Evolutionary conservation across 2,113 vertebrate species (phyloP), one percentile per base, ranked within the genome.

Genomic region (Alces alces): DNA sequence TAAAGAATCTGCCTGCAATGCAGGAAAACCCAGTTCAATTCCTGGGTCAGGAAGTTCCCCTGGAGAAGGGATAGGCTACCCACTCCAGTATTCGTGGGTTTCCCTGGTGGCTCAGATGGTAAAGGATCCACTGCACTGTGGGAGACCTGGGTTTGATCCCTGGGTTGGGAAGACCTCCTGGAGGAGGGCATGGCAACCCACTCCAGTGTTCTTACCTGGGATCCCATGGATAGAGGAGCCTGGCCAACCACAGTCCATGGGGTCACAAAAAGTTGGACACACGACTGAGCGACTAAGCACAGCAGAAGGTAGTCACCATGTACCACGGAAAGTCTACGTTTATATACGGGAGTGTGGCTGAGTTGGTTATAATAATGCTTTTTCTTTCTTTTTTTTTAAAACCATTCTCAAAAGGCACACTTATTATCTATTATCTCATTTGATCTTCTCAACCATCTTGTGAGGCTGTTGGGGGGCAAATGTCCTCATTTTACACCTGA

Each of bases 371-470:
- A 96, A 93, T 58, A 60, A 61, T 78, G 25, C 61, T 52, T 92
- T 96, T 52, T 58, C 47, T 92, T 84, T 64, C 33, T 39, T 86
- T 87, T 4, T 95, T 95, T 97, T 39, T 64, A 95, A 91, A 36
- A 95, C 52, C 94, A 55, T 94, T 98, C 86, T 89, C 66, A 58
- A 85, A 58, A 85, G 61, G 83, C 45, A 86, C 79, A 70, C 97
- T 98, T 96, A 92, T 97, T 85, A 66, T 86, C 86, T 54, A 95
- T 97, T 52, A 94, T 95, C 86, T 89, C 50, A 92, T 95, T 93
- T 98, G 86, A 80, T 90, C 96, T 94, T 13, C 39, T 89, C 89
- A 92, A 90, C 55, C 39, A 21, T 95, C 79, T 50, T 78, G 43
- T 30, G 94, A 94, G n/a, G 80, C 66, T 91, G 43, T 33, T 39